Evolutionary conservation across 2,888 invertebrate species (phyloP).

Genomic region (Drosophila phalerata): DNA sequence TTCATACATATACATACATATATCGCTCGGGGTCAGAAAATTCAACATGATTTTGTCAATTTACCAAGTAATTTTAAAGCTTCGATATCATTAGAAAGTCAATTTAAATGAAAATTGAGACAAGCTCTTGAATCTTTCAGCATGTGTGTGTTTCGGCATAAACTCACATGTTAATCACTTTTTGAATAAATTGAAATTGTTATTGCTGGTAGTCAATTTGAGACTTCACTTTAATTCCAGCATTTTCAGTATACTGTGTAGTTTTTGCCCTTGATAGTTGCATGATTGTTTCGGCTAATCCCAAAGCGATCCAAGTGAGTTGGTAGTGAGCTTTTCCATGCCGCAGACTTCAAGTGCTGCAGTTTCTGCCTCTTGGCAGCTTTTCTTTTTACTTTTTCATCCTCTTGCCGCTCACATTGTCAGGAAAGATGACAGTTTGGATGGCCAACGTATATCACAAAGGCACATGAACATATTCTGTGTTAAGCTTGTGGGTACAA

Average conservation of each 20-base stretch:
- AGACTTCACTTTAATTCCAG: slow-evolving; percentile 30
- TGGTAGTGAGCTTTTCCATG: slow-evolving; percentile 47
- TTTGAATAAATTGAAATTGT: slow-evolving; percentile 49
- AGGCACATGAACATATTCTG: slow-evolving; percentile 57
- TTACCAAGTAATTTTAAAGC: slow-evolving; percentile 9
- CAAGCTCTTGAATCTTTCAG: slow-evolving; percentile 1
- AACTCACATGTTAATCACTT: slow-evolving; percentile 49
- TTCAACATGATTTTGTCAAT: slow-evolving; percentile 4
- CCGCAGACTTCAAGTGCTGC: slow-evolving; percentile 50
- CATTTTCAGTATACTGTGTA: neutral
- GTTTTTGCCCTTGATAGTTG: slow-evolving; percentile 31
- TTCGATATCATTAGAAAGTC: slow-evolving; percentile 6
- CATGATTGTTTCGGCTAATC: slow-evolving; percentile 46
- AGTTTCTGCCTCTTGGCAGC: slow-evolving; percentile 52
- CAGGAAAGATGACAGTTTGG: slow-evolving; percentile 71
- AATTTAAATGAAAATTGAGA: slow-evolving; percentile 22
- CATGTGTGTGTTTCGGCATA: slow-evolving; percentile 20
- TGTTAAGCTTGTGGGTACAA: slow-evolving; percentile 50
- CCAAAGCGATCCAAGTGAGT: slow-evolving; percentile 48
- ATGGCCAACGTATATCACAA: slow-evolving; percentile 69
- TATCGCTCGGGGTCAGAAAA: slow-evolving; percentile 1
- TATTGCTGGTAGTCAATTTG: slow-evolving; percentile 51
- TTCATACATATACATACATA: neutral
- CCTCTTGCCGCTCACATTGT: slow-evolving; percentile 46
- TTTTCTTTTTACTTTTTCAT: slow-evolving; percentile 10